Conservation (phyloP, 2,888 invertebrate species). For the Cybosia mesomella region DNA sequence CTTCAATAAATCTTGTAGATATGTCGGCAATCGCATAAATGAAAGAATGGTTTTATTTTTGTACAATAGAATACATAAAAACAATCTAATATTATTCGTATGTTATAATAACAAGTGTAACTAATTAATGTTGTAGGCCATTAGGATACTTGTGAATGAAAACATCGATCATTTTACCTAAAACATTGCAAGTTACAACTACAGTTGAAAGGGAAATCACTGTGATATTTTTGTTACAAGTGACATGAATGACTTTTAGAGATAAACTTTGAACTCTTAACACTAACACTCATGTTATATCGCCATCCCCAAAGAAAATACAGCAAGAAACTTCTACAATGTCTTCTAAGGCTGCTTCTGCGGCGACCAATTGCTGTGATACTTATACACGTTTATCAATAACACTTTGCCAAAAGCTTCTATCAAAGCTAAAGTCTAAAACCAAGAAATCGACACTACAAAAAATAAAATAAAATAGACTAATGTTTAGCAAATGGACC, state of each 20-base stretch:
- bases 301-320: background rate
- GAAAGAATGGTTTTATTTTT: constrained; percentile 38
- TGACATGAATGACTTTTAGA: background rate
- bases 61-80: background rate
- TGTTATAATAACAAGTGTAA: background rate
- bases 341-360: background rate
- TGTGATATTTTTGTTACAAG: background rate
- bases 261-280: constrained; percentile 11
- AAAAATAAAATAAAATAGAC: no score
- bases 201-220: background rate
- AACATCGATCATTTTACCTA: background rate
- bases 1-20: constrained; percentile 44
- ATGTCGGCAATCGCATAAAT: constrained; percentile 17
- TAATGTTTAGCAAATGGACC: no score
- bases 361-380: background rate
- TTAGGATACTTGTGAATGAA: background rate
- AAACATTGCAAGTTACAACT: background rate
- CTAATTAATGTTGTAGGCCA: background rate
- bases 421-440: no score
- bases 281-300: background rate
- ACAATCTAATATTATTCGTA: background rate
- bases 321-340: background rate
- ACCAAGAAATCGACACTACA: no score
- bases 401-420: no score
- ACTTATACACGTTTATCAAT: no score